A percentile compares a stretch with the other conserved stretches of the same genome.
phyloP scores from a whole-genome alignment of 1,140 invertebrate species.

The Trinorchestia longiramus region DNA sequence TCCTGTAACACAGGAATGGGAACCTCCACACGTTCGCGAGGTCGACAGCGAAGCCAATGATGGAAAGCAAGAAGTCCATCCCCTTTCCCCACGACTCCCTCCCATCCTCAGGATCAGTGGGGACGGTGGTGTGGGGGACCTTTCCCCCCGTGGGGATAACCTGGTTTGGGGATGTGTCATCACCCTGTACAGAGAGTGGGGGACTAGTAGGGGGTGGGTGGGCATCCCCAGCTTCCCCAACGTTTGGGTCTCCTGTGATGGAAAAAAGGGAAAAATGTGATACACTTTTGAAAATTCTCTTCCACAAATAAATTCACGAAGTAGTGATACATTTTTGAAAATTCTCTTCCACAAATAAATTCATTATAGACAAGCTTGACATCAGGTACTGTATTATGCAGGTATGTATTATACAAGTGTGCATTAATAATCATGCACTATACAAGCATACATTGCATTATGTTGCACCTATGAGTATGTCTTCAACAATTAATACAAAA shows the following conservation, averaged over 20 bases:
- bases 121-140: constrained; percentile 57
- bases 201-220: not conserved
- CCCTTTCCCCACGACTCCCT: constrained; percentile 82
- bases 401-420: too few species aligned
- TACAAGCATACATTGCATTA: too few species aligned
- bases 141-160: constrained; percentile 54
- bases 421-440: too few species aligned
- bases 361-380: too few species aligned
- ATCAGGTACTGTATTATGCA: too few species aligned
- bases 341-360: too few species aligned
- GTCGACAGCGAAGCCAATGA: constrained; percentile 92
- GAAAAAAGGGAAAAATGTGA: too few species aligned
- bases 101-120: constrained; percentile 60
- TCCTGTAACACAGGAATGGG: constrained; percentile 68
- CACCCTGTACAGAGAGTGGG: not conserved
- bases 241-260: not conserved
- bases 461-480: too few species aligned
- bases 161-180: not conserved
- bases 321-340: too few species aligned
- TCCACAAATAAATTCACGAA: too few species aligned
- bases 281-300: too few species aligned
- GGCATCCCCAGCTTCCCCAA: not conserved
- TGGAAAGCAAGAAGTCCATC: constrained; percentile 91
- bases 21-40: constrained; percentile 90
- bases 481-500: too few species aligned